These are phyloP conservation scores for Pogonocherus hispidulus DNA, from an alignment of 2,888 invertebrate species.

Conservation along the genomic window DNA sequence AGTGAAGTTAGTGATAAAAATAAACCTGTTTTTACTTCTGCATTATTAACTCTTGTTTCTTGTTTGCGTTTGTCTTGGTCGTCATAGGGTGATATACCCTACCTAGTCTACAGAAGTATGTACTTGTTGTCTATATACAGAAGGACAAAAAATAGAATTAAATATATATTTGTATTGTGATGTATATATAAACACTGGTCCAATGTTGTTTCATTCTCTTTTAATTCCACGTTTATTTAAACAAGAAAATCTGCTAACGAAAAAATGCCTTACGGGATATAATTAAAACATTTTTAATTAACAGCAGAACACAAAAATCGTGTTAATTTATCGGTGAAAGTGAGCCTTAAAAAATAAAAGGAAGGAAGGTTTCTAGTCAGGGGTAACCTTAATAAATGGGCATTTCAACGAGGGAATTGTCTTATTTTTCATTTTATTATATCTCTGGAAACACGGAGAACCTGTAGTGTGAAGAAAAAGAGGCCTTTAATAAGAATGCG, in stretches of 20 bases:
- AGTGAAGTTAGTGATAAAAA: no score
- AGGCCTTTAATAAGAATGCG: not conserved
- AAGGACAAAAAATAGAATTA: no score
- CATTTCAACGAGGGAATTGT: constrained; percentile 2
- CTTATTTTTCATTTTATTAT: constrained; percentile 19
- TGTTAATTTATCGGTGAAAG: not conserved
- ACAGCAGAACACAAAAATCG: not conserved
- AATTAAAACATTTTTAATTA: not conserved
- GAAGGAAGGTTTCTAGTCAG: not conserved
- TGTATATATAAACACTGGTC: not conserved
- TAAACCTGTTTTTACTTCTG: no score
- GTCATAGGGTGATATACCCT: no score
- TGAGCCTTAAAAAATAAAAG: constrained; percentile 5
- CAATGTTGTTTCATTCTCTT: not conserved
- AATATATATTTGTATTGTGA: no score
- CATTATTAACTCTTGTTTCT: no score
- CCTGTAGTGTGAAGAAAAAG: not conserved
- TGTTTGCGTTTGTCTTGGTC: no score
- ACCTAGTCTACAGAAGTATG: no score
- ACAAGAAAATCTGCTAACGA: not conserved
- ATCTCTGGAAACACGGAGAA: not conserved
- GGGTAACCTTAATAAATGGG: constrained; percentile 9
- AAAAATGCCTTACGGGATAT: not conserved
- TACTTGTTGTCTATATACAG: no score
- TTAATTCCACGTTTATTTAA: not conserved